A percentile compares a stretch with the other conserved stretches of the same genome.
phyloP scores from a whole-genome alignment of 2,888 invertebrate genomes.

The Pristionchus arcanus region DNA sequence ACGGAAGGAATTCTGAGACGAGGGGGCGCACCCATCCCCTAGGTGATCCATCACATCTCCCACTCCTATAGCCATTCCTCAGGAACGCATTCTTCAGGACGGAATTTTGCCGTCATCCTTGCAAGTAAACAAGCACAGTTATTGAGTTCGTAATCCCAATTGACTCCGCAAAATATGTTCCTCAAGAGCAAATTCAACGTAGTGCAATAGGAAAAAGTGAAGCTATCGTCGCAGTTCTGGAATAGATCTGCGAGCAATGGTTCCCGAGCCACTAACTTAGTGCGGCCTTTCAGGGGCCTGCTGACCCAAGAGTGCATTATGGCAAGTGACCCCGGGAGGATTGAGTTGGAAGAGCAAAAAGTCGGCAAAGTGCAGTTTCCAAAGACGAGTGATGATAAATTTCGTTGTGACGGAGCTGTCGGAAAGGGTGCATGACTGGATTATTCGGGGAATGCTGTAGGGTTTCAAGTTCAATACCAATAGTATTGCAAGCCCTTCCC shows the following conservation, averaged over 20 bases:
- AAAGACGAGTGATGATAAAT: neutral
- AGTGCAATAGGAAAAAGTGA: neutral
- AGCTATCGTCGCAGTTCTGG: too few species aligned
- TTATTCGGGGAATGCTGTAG: neutral
- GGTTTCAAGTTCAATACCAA: too few species aligned
- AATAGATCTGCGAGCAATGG: too few species aligned
- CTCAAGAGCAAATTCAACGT: too few species aligned
- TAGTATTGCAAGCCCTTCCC: too few species aligned
- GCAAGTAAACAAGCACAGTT: neutral
- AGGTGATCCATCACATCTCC: conserved; percentile 23
- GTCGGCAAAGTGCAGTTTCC: neutral
- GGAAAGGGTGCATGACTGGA: neutral
- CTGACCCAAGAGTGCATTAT: neutral
- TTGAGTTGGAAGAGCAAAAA: neutral
- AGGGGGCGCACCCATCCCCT: neutral
- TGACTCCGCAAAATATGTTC: too few species aligned
- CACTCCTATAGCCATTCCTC: neutral
- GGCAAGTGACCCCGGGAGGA: conserved; percentile 7
- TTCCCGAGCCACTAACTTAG: too few species aligned
- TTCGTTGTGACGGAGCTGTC: neutral
- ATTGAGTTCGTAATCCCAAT: too few species aligned
- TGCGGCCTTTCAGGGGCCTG: too few species aligned
- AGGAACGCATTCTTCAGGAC: neutral
- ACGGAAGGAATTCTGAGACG: neutral
- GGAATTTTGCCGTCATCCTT: neutral